Conservation (phyloP, 2,113 vertebrate genomes). For the Neolamprologus tretocephalus region DNA sequence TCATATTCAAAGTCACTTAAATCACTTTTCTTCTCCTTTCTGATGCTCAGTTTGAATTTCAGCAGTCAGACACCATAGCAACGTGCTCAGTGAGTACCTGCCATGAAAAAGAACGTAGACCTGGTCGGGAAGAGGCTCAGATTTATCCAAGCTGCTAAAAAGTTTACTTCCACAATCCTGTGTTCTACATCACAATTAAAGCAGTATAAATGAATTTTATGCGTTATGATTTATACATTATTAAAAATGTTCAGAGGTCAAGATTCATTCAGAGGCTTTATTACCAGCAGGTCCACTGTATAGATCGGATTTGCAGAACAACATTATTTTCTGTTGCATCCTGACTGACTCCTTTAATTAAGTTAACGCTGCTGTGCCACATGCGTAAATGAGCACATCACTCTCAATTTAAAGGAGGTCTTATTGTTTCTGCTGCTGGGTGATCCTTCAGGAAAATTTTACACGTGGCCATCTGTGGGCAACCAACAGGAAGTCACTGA, state of each 20-base stretch:
- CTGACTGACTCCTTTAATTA: not conserved
- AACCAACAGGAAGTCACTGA: not conserved
- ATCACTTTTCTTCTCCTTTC: not conserved
- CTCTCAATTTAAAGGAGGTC: not conserved
- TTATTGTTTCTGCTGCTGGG: not conserved
- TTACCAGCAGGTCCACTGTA: not conserved
- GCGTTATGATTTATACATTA: not conserved
- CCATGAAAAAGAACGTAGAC: not conserved
- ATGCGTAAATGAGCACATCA: not conserved
- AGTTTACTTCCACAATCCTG: not conserved
- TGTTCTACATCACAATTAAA: not conserved
- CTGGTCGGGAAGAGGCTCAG: not conserved
- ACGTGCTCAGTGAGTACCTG: not conserved
- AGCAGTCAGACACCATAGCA: not conserved
- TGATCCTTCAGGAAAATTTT: not conserved
- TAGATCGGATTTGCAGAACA: not conserved
- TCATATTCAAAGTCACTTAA: not conserved
- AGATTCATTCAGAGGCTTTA: not conserved
- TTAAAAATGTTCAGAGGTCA: not conserved
- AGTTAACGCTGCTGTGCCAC: not conserved
- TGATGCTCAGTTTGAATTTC: not conserved
- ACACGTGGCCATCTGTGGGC: not conserved
- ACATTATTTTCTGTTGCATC: not conserved
- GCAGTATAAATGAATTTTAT: not conserved
- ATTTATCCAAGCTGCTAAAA: not conserved